Percentiles rank a stretch among this genome's conserved stretches.
phyloP scores from a whole-genome alignment of 2,113 vertebrate species.

The Rissa tridactyla region DNA sequence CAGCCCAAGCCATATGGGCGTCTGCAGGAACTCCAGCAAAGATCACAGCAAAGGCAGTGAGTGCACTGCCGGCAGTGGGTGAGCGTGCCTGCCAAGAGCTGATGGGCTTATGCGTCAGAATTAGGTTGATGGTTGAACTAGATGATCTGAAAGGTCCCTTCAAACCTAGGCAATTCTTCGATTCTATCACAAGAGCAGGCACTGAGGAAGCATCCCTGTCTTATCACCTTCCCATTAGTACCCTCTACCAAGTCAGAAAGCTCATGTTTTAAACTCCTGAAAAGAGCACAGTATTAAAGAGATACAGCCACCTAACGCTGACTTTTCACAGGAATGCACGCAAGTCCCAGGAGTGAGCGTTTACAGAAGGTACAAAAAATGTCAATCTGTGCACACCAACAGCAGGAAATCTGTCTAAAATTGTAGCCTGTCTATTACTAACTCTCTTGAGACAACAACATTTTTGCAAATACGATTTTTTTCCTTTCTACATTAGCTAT shows the following conservation, averaged over 20 bases:
- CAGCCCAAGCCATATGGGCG: background rate
- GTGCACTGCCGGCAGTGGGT: fast-evolving
- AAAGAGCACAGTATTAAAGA: background rate
- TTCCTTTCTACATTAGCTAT: fast-evolving
- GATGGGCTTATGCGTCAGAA: background rate
- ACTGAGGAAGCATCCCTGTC: background rate
- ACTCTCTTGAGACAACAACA: background rate
- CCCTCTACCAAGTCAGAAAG: background rate
- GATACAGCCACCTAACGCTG: background rate
- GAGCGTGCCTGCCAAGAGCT: background rate
- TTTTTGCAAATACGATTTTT: background rate
- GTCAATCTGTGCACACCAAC: background rate
- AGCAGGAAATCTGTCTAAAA: background rate
- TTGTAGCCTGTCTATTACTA: background rate
- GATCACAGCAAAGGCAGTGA: background rate
- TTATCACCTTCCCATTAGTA: background rate
- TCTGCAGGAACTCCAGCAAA: background rate
- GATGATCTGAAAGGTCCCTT: no score
- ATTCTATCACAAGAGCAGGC: background rate
- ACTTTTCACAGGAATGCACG: fast-evolving
- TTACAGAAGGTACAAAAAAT: background rate
- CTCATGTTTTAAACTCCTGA: background rate
- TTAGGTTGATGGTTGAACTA: no score
- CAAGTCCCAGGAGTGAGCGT: background rate
- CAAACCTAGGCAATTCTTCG: no score